Percentiles rank a stretch among this genome's conserved stretches.
Conservation (phyloP, 2,113 vertebrate species). For the Aleadryas rufinucha region DNA sequence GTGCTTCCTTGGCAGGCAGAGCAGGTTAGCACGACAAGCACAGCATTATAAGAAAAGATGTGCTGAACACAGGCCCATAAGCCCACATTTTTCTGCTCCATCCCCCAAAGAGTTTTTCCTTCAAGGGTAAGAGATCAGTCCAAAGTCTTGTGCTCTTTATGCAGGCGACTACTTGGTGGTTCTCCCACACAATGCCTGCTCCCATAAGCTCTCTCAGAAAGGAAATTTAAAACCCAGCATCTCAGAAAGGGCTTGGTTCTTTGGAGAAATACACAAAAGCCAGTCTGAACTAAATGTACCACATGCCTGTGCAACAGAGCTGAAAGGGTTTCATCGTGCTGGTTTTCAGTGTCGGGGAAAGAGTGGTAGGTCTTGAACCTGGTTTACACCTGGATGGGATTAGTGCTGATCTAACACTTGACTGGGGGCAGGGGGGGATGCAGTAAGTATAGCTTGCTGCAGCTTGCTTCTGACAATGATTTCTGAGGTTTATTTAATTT, state of each 20-base stretch:
- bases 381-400: not conserved
- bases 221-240: not conserved
- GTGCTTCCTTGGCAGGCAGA: slow-evolving; percentile 21
- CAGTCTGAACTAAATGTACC: not conserved
- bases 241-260: not conserved
- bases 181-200: not conserved
- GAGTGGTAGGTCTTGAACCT: not conserved
- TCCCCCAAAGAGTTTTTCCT: not conserved
- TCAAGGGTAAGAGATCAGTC: not conserved
- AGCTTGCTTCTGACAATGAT: not conserved
- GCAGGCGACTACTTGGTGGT: not conserved
- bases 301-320: not conserved
- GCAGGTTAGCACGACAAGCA: not conserved
- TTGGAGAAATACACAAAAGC: not conserved
- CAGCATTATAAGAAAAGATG: not conserved
- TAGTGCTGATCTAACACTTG: not conserved
- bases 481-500: slow-evolving; percentile 56
- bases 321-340: not conserved
- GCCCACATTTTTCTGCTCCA: not conserved
- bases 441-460: not conserved
- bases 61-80: not conserved
- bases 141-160: not conserved
- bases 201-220: not conserved
- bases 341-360: not conserved
- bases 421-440: no score